Evolutionary conservation across 2,113 vertebrate genomes (phyloP).

Genomic region (Takifugu bimaculatus): DNA sequence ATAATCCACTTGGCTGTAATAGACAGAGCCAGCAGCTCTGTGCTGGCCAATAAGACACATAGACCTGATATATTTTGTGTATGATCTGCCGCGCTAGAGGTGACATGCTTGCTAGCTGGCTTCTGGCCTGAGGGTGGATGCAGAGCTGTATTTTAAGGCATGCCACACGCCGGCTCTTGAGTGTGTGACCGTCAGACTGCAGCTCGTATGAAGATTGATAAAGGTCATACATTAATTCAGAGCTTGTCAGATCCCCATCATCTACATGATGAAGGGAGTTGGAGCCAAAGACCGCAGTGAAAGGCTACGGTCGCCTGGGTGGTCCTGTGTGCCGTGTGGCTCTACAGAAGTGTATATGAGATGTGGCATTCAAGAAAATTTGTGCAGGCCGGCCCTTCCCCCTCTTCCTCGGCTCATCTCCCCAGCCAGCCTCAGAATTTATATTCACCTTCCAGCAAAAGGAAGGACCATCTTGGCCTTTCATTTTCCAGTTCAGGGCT

Average conservation of each 20-base stretch:
- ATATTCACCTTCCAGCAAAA: constrained; percentile 65
- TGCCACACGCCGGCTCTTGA: constrained; percentile 31
- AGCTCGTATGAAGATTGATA: constrained; percentile 56
- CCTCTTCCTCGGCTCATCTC: constrained; percentile 44
- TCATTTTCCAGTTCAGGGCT: constrained; percentile 82
- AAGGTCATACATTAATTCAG: constrained; percentile 58
- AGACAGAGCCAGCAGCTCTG: background rate
- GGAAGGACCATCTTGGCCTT: constrained; percentile 74
- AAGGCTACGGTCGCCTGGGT: background rate
- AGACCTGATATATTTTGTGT: constrained; percentile 32
- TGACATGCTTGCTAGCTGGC: constrained; percentile 36
- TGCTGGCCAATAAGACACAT: constrained; percentile 30
- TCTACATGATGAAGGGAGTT: constrained; percentile 15
- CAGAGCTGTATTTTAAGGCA: constrained; percentile 38
- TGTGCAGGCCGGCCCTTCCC: constrained; percentile 32
- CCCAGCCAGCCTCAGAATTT: constrained; percentile 57
- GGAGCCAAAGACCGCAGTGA: constrained; percentile 11
- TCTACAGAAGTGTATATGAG: constrained; percentile 15
- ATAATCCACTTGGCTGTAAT: background rate
- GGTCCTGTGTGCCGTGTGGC: constrained; percentile 4
- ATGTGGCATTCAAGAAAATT: constrained; percentile 44
- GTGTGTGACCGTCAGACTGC: constrained; percentile 27
- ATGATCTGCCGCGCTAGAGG: constrained; percentile 36
- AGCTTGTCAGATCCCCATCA: constrained; percentile 44
- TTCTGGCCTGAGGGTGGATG: constrained; percentile 18